Base-by-base conservation (phyloP, 2,797 vertebrate genomes). In the Heteromormyrus szaboi region DNA sequence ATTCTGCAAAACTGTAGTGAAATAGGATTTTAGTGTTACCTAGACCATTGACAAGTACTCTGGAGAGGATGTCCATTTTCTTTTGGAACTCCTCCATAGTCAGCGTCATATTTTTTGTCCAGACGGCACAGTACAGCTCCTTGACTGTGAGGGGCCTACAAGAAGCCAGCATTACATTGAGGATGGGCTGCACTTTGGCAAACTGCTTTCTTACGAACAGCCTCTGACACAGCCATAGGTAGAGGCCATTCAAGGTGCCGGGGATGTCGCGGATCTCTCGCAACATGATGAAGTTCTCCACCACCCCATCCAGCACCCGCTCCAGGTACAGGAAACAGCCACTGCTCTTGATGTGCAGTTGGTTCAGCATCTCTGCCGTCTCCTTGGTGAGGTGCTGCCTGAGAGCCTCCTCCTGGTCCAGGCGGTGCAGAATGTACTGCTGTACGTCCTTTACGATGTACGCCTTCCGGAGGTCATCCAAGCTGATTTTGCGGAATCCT, bases 401-500 rank as follows among this genome's bases (percentile, higher is more conserved):
- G 90, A 99, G 95, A 0, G 98, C 98, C 94, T 99, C 98, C 92
- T 99, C 98, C 92, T 98, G 98, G 93, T 99, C 98, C 91, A 99
- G 95, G 62, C 98, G 96, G 94, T 99, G 98, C 29, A 99, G 97
- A 91, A 99, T 99, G 92, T 99, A 99, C 90, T 99, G 99, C 19
- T 99, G 99, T 11, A 99, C 98, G 83, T 99, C 99, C 93, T 99
- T 99, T 85, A 99, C 98, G 0, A 99, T 98, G 88, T 99, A 99
- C 1, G 99, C 98, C 92, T 99, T 99, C 7, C 98, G 97, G 2
- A 99, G 97, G 93, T 99, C 99, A 83, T 99, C 99, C 19, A 99
- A 95, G 92, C 98, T 99, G 94, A 99, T 99, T 94, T 99, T 99
- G 89, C 98, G 96, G 93, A 99, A 99, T 90, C 99, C 99, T 99